phyloP scores from a whole-genome alignment of 2,797 vertebrate genomes.

The Eospalax fontanierii region DNA sequence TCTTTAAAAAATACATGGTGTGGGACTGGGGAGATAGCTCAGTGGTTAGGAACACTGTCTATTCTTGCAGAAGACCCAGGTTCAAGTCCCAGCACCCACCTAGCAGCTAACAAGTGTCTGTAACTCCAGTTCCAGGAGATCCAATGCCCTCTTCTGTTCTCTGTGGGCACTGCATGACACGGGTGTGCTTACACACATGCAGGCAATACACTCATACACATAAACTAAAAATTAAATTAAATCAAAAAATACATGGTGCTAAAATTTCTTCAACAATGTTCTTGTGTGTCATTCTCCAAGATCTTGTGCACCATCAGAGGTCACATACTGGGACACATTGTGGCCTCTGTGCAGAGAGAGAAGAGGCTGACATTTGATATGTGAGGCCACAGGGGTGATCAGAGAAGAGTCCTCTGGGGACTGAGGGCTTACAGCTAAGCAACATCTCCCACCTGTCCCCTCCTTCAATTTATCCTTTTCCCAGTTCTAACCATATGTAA shows the following conservation, averaged over 20 bases:
- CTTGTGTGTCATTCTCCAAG: not conserved
- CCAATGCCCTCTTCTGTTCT: too few relatives aligned
- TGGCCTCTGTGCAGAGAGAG: conserved; percentile 7
- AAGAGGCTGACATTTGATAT: not conserved
- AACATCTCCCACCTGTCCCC: not conserved
- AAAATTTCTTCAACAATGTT: not conserved
- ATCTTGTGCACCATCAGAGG: not conserved
- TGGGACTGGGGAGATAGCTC: too few relatives aligned
- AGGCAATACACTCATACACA: too few relatives aligned
- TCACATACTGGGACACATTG: not conserved
- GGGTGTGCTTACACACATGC: too few relatives aligned
- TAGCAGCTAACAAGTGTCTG: too few relatives aligned
- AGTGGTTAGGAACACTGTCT: too few relatives aligned
- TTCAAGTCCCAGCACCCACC: too few relatives aligned
- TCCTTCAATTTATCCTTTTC: not conserved
- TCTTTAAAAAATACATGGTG: not conserved
- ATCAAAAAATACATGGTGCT: not conserved
- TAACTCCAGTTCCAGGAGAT: too few relatives aligned
- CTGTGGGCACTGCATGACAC: too few relatives aligned
- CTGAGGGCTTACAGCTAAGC: not conserved
- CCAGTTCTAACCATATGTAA: not conserved
- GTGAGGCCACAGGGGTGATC: not conserved
- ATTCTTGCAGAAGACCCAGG: too few relatives aligned
- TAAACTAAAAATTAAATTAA: not conserved
- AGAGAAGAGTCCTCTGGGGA: not conserved